Evolutionary conservation across 2,888 invertebrate genomes (phyloP).

Genomic region (Halictus quadricinctus): DNA sequence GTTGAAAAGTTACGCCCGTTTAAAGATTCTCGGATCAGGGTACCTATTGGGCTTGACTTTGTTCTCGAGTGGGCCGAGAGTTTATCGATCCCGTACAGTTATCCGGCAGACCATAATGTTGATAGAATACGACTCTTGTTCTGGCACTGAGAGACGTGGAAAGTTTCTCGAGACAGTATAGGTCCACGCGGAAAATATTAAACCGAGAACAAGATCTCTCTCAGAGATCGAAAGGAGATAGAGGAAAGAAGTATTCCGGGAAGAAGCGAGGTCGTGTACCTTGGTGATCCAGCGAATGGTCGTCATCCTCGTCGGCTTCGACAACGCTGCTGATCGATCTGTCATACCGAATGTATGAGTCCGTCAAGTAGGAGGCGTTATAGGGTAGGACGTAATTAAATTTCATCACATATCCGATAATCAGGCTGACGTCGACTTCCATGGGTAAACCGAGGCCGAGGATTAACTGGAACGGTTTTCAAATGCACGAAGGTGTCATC

Average conservation of each 20-base stretch:
- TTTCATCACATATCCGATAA: slow-evolving; percentile 83
- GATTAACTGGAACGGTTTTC: slow-evolving; percentile 80
- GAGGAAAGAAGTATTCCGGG: neutral
- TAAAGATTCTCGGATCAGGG: no score
- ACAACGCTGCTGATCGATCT: slow-evolving; percentile 78
- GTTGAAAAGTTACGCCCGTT: no score
- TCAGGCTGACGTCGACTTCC: slow-evolving; percentile 82
- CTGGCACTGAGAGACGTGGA: no score
- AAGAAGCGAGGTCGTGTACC: slow-evolving; percentile 25
- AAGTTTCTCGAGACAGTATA: no score
- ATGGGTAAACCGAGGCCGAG: slow-evolving; percentile 83
- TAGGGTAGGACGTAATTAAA: slow-evolving; percentile 81
- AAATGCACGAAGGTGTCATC: slow-evolving; percentile 67
- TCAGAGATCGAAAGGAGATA: neutral
- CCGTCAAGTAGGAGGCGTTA: slow-evolving; percentile 78
- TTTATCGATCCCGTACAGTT: no score
- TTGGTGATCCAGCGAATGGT: slow-evolving; percentile 24
- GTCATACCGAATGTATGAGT: slow-evolving; percentile 82
- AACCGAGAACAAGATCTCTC: no score
- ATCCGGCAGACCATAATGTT: no score
- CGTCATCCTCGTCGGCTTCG: slow-evolving; percentile 31
- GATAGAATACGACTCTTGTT: no score
- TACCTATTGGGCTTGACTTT: no score
- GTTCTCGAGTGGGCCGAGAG: no score
- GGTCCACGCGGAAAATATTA: no score